A percentile compares a stretch with the other conserved stretches of the same genome.
These are phyloP conservation scores for Athalia rosae DNA, from an alignment of 2,888 invertebrate genomes.

Conservation along the genomic window DNA sequence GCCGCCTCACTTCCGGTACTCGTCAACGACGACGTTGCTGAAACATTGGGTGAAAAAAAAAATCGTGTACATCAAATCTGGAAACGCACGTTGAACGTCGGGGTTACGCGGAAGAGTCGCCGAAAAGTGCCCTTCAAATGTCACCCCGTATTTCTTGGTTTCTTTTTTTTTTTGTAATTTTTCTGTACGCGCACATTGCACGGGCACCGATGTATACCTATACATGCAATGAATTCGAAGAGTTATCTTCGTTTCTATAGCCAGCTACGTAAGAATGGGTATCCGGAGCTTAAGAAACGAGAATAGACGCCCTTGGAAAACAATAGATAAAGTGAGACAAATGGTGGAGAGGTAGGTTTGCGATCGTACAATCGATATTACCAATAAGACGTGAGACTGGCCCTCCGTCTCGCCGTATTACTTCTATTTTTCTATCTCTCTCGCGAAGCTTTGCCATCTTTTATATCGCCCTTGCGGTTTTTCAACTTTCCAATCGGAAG, in stretches of 20 bases:
- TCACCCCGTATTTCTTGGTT: no score
- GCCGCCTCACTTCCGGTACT: conserved; percentile 59
- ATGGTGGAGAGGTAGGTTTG: conserved; percentile 2
- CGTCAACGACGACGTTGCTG: conserved; percentile 57
- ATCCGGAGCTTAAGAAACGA: conserved; percentile 12
- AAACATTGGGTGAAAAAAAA: conserved; percentile 42
- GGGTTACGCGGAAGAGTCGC: no score
- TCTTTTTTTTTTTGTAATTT: no score
- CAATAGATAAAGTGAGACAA: conserved; percentile 25
- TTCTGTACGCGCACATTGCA: neutral
- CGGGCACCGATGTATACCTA: neutral
- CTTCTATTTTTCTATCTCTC: conserved; percentile 4
- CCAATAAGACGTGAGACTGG: conserved; percentile 14
- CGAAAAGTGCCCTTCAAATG: no score
- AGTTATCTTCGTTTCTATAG: neutral
- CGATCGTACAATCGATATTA: conserved; percentile 25
- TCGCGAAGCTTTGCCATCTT: neutral
- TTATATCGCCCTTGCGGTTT: no score
- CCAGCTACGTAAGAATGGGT: neutral
- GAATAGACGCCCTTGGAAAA: conserved; percentile 28
- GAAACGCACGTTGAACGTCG: neutral
- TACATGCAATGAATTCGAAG: conserved; percentile 7
- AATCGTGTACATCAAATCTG: neutral
- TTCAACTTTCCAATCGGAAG: no score
- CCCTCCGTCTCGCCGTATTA: conserved; percentile 5